These are phyloP conservation scores for Cynoglossus semilaevis DNA, from an alignment of 2,113 vertebrate genomes.

Conservation along the genomic window DNA sequence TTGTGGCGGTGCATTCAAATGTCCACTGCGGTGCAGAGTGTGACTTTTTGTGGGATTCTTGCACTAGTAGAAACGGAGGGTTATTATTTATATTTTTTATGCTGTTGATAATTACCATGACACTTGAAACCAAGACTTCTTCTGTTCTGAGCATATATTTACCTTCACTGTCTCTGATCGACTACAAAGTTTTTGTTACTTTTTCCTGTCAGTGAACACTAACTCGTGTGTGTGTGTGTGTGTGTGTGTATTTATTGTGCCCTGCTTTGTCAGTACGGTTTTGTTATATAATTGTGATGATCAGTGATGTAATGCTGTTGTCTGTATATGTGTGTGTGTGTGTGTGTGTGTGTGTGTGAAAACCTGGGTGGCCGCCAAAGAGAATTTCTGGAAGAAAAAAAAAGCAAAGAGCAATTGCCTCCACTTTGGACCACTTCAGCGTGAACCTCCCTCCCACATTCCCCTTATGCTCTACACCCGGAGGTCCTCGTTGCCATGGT, in stretches of 20 bases:
- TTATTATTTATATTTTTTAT: too few species aligned
- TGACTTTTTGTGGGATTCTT: too few species aligned
- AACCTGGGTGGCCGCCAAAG: constrained; percentile 30
- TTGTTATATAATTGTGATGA: constrained; percentile 52
- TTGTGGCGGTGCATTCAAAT: too few species aligned
- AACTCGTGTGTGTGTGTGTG: too few species aligned
- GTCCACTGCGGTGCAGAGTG: too few species aligned
- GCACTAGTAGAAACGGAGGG: too few species aligned
- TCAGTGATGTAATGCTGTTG: constrained; percentile 45
- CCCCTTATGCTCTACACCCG: constrained; percentile 30
- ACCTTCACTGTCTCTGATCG: constrained; percentile 3
- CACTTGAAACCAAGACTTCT: too few species aligned
- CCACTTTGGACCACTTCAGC: constrained; percentile 44
- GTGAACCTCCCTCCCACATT: constrained; percentile 47
- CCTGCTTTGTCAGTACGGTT: constrained; percentile 14
- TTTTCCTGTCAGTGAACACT: too few species aligned
- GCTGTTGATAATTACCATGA: too few species aligned
- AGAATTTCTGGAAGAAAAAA: constrained; percentile 38
- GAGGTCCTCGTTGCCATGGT: constrained; percentile 68
- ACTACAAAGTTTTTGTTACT: too few species aligned
- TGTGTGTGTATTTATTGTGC: constrained; percentile 59
- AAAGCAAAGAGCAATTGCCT: constrained; percentile 44
- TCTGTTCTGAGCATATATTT: constrained; percentile 37
- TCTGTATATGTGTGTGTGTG: constrained; percentile 21
- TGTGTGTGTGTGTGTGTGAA: constrained; percentile 10